These are phyloP conservation scores for Axis porcinus DNA, from an alignment of 2,113 vertebrate genomes.

Conservation along the genomic window DNA sequence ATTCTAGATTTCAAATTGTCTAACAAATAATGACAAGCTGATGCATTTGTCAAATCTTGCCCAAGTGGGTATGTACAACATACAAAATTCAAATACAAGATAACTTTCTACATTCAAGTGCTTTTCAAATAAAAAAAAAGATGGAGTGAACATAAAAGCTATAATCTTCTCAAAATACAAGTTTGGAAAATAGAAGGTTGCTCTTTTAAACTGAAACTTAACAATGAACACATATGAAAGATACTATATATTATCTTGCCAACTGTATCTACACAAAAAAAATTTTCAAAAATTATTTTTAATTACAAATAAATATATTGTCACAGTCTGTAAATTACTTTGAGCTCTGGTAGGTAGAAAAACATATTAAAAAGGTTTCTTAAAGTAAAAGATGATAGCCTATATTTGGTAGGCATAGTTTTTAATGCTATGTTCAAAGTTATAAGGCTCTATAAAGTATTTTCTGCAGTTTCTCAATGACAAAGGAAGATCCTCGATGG, in stretches of 20 bases:
- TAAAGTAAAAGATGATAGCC: background rate
- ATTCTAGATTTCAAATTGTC: background rate
- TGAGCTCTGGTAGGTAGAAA: background rate
- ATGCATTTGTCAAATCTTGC: background rate
- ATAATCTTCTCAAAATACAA: background rate
- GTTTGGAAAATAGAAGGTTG: background rate
- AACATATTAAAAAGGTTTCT: background rate
- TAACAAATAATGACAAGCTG: background rate
- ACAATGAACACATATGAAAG: background rate
- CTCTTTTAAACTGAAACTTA: background rate
- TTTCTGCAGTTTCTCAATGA: background rate
- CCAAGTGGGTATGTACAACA: background rate
- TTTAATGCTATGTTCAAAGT: background rate
- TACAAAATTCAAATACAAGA: background rate
- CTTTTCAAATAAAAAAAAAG: background rate
- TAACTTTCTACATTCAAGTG: background rate
- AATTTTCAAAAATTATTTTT: conserved; percentile 22
- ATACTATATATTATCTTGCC: background rate
- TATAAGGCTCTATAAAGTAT: background rate
- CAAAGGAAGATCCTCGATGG: background rate
- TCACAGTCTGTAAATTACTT: background rate
- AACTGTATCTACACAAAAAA: background rate
- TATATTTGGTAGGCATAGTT: background rate
- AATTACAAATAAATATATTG: background rate
- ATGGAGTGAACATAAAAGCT: background rate